Evolutionary conservation across 2,888 invertebrate species (phyloP).

Genomic region (Tachina fera): DNA sequence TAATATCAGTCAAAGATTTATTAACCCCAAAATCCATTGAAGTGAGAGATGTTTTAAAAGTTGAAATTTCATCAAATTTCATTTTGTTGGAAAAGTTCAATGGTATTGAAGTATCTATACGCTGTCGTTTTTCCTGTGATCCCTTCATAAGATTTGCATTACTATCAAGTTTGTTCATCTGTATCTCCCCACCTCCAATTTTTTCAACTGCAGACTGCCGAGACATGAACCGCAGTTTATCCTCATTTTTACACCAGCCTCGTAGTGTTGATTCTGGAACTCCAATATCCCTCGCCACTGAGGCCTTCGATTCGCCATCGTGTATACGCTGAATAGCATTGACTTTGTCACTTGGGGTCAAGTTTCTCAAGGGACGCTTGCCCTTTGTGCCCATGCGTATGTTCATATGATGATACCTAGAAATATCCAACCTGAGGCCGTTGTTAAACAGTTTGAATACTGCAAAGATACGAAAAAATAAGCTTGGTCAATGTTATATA

Average conservation of each 20-base stretch:
- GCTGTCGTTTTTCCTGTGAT: conserved; percentile 81
- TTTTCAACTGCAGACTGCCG: conserved; percentile 89
- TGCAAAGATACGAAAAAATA: conserved; percentile 73
- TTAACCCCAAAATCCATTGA: conserved; percentile 82
- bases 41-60: conserved; percentile 80
- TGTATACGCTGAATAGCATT: conserved; percentile 92
- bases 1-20: conserved; percentile 79
- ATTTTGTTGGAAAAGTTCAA: conserved; percentile 82
- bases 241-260: conserved; percentile 94
- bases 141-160: conserved; percentile 76
- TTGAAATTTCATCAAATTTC: conserved; percentile 81
- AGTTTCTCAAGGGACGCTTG: conserved; percentile 90
- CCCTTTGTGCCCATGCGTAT: conserved; percentile 87
- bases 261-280: conserved; percentile 93
- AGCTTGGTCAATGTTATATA: not conserved
- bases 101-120: conserved; percentile 80
- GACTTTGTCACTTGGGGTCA: conserved; percentile 91
- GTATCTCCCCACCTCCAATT: conserved; percentile 77
- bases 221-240: conserved; percentile 88
- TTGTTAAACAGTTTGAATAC: conserved; percentile 82
- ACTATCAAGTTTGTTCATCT: conserved; percentile 80
- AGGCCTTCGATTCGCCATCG: conserved; percentile 93
- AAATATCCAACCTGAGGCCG: conserved; percentile 82
- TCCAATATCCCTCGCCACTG: conserved; percentile 92
- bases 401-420: conserved; percentile 82